Conservation (phyloP, 2,113 vertebrate genomes). For the Xenopus laevis region DNA sequence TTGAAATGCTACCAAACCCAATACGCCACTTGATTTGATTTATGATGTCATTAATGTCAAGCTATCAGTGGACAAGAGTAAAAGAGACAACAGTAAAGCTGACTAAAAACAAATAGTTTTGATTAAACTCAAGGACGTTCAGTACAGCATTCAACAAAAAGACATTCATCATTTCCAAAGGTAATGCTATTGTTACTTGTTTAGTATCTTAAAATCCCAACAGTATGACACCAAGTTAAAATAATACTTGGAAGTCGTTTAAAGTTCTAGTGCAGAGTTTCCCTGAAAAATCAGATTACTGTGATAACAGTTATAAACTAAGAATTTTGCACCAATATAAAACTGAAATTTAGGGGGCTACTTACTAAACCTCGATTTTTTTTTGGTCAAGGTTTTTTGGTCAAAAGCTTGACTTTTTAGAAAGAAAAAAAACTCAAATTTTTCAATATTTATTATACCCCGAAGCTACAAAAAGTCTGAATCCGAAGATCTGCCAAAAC, state of each 20-base stretch:
- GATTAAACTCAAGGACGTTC: conserved; percentile 99
- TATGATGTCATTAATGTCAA: conserved; percentile 98
- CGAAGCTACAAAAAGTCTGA: no score
- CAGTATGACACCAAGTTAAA: conserved; percentile 65
- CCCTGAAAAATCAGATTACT: no score
- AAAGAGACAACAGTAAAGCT: conserved; percentile 93
- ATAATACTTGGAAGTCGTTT: conserved; percentile 55
- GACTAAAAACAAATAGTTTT: conserved; percentile 98
- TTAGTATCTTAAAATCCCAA: conserved; percentile 59
- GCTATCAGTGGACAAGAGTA: conserved; percentile 97
- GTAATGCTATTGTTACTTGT: conserved; percentile 75
- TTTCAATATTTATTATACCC: no score
- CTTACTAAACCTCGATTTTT: no score
- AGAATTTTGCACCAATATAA: background rate
- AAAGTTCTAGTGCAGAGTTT: conserved; percentile 1
- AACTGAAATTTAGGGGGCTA: no score
- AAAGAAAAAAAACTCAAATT: no score
- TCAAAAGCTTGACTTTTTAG: no score
- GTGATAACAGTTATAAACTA: background rate
- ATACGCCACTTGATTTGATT: conserved; percentile 90
- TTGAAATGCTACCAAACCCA: conserved; percentile 86
- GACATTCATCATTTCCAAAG: conserved; percentile 94
- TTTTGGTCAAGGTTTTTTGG: no score
- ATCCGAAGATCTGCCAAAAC: no score
- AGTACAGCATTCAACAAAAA: conserved; percentile 92